phyloP scores from a whole-genome alignment of 1,140 invertebrate genomes.

The Phenacoccus solenopsis region DNA sequence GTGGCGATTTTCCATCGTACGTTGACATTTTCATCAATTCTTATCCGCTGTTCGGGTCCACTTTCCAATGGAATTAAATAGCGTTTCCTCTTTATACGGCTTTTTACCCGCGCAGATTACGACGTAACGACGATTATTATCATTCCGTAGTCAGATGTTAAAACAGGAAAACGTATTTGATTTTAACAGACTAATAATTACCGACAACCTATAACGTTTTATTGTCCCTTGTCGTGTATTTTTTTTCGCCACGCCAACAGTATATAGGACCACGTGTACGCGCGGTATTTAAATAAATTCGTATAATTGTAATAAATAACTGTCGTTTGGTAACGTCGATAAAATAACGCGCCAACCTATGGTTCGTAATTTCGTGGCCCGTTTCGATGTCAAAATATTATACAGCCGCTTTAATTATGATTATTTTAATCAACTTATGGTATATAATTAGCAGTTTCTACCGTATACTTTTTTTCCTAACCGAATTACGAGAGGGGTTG shows the following conservation, averaged over 20 bases:
- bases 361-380: background rate
- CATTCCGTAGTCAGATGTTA: background rate
- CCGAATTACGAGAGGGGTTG: background rate
- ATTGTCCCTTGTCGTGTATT: background rate
- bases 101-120: too few relatives aligned
- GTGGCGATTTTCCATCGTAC: background rate
- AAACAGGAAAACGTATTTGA: background rate
- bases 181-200: background rate
- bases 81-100: too few relatives aligned
- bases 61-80: too few relatives aligned
- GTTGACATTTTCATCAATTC: background rate
- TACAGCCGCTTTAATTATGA: background rate
- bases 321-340: background rate
- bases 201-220: too few relatives aligned
- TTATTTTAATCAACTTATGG: constrained; percentile 12
- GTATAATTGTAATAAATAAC: background rate
- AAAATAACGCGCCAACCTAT: background rate
- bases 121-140: background rate
- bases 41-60: background rate
- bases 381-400: background rate
- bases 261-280: too few relatives aligned
- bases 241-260: too few relatives aligned
- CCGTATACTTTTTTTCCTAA: background rate
- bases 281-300: constrained; percentile 10
- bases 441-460: background rate